Evolutionary conservation across 2,797 vertebrate species (phyloP).

Genomic region (Percopsis omiscomaycus): DNA sequence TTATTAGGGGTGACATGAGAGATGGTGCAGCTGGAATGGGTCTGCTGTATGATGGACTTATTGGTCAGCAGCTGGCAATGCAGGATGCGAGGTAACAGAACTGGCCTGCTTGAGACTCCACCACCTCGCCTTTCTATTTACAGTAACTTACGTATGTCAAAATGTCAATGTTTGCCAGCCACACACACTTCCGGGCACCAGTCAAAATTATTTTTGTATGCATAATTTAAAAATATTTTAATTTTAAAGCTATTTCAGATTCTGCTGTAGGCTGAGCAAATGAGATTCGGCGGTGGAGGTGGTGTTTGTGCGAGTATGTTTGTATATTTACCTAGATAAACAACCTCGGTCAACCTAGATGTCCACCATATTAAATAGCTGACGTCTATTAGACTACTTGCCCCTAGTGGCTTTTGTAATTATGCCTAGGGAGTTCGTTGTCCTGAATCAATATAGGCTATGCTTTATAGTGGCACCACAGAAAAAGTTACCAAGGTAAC

Average conservation of each 20-base stretch:
- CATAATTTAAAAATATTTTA: not conserved
- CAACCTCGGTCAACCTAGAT: not conserved
- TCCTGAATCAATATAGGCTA: no score
- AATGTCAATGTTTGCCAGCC: no score
- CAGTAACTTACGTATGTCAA: no score
- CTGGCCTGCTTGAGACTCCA: not conserved
- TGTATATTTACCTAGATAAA: not conserved
- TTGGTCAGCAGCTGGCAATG: slow-evolving; percentile 66
- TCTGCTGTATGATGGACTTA: slow-evolving; percentile 46
- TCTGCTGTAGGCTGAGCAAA: no score
- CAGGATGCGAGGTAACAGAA: slow-evolving; percentile 23
- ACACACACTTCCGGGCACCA: no score
- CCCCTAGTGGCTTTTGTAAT: not conserved
- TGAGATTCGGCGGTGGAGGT: no score
- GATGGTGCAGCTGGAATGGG: slow-evolving; percentile 49
- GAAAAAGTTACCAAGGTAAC: not conserved
- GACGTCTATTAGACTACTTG: not conserved
- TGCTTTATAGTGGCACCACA: not conserved
- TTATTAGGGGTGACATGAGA: slow-evolving; percentile 75
- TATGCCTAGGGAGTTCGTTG: not conserved
- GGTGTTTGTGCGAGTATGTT: not conserved
- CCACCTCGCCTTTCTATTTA: no score
- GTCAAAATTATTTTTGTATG: not conserved
- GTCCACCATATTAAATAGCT: no score
- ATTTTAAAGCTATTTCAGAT: not conserved